These are phyloP conservation scores for Xestia ashworthii DNA, from an alignment of 2,888 invertebrate genomes.

Conservation along the genomic window DNA sequence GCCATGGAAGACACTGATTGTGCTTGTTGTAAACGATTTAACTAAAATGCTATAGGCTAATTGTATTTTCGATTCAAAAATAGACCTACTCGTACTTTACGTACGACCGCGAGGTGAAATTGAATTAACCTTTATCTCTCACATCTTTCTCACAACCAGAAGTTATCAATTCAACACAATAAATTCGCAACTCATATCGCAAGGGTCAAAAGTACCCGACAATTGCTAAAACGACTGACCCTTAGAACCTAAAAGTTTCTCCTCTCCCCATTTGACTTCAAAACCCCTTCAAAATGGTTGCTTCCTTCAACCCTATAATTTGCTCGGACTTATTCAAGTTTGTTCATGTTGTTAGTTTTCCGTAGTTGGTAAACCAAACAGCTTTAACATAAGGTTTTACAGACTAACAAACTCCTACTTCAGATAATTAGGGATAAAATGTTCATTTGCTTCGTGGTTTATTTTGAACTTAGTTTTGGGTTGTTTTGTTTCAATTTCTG, in stretches of 20 bases:
- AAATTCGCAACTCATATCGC: constrained; percentile 43
- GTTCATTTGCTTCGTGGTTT: constrained; percentile 20
- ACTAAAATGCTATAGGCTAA: too few species aligned
- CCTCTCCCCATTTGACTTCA: constrained; percentile 41
- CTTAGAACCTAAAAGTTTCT: constrained; percentile 57
- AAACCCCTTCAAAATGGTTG: constrained; percentile 51
- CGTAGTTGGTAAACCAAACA: constrained; percentile 35
- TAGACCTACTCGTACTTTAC: too few species aligned
- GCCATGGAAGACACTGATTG: too few species aligned
- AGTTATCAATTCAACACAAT: constrained; percentile 46
- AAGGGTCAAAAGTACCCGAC: constrained; percentile 46
- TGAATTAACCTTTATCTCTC: not conserved
- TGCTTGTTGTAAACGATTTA: too few species aligned
- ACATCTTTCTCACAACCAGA: not conserved
- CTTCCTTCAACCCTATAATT: constrained; percentile 57
- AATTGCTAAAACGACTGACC: constrained; percentile 55
- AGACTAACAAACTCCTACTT: constrained; percentile 24
- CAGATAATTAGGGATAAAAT: constrained; percentile 34
- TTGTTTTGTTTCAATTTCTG: constrained; percentile 8
- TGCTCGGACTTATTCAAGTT: constrained; percentile 54
- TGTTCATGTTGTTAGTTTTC: constrained; percentile 39
- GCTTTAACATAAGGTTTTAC: constrained; percentile 26
- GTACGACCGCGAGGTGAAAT: not conserved
- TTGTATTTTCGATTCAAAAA: too few species aligned
- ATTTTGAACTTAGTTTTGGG: constrained; percentile 21